Conservation (phyloP, 2,113 vertebrate genomes). For the Semnornis frantzii region DNA sequence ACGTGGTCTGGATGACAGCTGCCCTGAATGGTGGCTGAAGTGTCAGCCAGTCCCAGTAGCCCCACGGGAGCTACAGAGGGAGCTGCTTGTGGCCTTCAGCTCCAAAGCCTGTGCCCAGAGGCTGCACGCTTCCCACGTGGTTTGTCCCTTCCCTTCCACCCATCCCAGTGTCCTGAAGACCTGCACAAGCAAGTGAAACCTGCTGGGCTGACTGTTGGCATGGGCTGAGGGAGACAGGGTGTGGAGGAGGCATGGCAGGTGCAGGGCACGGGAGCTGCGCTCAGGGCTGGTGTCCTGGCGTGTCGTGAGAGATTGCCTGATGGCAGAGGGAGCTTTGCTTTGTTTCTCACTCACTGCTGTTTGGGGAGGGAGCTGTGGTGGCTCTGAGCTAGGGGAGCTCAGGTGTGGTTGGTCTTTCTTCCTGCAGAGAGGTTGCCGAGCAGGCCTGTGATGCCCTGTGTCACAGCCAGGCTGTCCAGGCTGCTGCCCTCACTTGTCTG, state of each 20-base stretch:
- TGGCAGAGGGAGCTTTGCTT: slow-evolving; percentile 37
- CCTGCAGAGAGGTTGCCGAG: not conserved
- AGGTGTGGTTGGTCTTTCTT: not conserved
- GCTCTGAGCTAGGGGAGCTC: not conserved
- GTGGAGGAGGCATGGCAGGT: not conserved
- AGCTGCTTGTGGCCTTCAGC: not conserved
- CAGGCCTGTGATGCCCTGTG: not conserved
- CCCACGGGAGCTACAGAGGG: not conserved
- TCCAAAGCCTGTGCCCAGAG: not conserved
- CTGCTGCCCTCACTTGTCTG: not conserved
- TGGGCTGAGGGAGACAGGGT: not conserved
- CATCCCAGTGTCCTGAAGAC: not conserved
- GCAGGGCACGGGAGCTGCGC: not conserved
- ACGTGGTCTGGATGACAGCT: not conserved
- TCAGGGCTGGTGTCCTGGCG: not conserved
- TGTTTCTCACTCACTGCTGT: not conserved
- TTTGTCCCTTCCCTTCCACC: not conserved
- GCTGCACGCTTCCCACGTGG: not conserved
- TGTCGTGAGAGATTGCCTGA: not conserved
- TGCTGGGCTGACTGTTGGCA: not conserved
- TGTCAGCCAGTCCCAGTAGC: not conserved
- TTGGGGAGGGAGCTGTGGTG: not conserved
- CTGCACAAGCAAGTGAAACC: not conserved
- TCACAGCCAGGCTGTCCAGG: not conserved
- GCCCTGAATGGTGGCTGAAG: not conserved